A percentile compares a stretch with the other conserved stretches of the same genome.
Conservation (phyloP, 2,888 invertebrate species). For the Caenorhabditis sp. region DNA sequence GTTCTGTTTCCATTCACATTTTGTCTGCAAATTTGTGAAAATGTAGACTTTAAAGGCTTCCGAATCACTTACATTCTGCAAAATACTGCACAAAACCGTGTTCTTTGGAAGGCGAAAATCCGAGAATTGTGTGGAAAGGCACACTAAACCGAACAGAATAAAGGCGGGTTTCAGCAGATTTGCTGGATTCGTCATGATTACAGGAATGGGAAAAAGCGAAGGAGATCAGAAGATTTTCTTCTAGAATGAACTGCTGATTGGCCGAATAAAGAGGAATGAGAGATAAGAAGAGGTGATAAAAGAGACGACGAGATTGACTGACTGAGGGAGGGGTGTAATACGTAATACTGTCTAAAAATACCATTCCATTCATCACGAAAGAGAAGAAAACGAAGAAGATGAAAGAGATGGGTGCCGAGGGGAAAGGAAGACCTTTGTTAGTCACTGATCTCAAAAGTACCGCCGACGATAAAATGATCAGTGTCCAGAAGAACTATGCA, state of each 20-base stretch:
- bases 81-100: slow-evolving; percentile 41
- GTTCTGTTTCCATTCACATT: slow-evolving; percentile 58
- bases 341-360: slow-evolving; percentile 55
- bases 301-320: slow-evolving; percentile 12
- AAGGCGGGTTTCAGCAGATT: too few species aligned
- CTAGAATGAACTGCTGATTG: slow-evolving; percentile 11
- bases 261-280: neutral
- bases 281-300: slow-evolving; percentile 5
- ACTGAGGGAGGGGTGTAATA: slow-evolving; percentile 26
- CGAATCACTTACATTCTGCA: slow-evolving; percentile 49
- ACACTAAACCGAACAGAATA: too few species aligned
- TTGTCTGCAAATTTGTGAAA: slow-evolving; percentile 29
- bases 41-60: too few species aligned
- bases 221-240: neutral
- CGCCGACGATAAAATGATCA: too few species aligned
- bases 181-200: too few species aligned
- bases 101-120: slow-evolving; percentile 39
- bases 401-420: too few species aligned
- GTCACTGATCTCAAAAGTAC: neutral
- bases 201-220: too few species aligned
- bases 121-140: slow-evolving; percentile 20
- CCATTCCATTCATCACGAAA: slow-evolving; percentile 23
- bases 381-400: slow-evolving; percentile 11
- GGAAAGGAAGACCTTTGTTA: slow-evolving; percentile 26
- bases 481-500: too few species aligned